Base-by-base conservation (phyloP, 2,888 invertebrate species). In the Ellobium chinense region DNA sequence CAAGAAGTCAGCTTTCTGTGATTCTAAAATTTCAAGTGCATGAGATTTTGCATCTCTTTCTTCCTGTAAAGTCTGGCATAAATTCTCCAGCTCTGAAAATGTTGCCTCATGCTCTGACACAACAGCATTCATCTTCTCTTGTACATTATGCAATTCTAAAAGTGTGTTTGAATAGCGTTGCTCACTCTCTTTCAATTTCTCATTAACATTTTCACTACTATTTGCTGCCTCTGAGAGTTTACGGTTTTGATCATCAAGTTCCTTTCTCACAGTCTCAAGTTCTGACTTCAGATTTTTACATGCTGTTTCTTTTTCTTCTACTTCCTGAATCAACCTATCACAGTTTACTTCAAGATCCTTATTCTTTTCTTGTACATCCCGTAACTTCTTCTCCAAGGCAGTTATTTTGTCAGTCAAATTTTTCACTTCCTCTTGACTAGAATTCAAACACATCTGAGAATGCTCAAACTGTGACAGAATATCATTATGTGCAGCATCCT, bases 161-260 rank as follows among this genome's bases (percentile, higher is more conserved):
- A 69, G 9, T 39, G 69, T 54, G 14, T 14, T 69, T 9, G 54
- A 21, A 46, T 73, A 31, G 18, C 81, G 39, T 65, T 54, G 58
- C 37, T 66, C 65, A 72, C 60, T 70, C 66, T 81, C 72, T 81
- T 72, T 37, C 39, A 83, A 46, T 60, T 78, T 70, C 56, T 78
- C 54, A 80, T 54, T 80, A 54, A 73, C 82, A 75, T 75, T 54
- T 60, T 80, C 69, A 70, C 62, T 36, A 39, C 37, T 21, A 63
- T 29, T 75, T 14, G 78, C 69, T 65, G 81, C 76, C 46, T 68
- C 65, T 78, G 80, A 80, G 12, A 86, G 39, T 63, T 82, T 27
- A 21, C 21, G 70, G 18, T 70, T 31, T 14, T 54, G 18, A 12
- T 21, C 29, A 21, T 70, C 34, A 9, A 34, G 4, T 70, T 24